Conservation (phyloP, 2,888 invertebrate species). For the Lydus trimaculatus region DNA sequence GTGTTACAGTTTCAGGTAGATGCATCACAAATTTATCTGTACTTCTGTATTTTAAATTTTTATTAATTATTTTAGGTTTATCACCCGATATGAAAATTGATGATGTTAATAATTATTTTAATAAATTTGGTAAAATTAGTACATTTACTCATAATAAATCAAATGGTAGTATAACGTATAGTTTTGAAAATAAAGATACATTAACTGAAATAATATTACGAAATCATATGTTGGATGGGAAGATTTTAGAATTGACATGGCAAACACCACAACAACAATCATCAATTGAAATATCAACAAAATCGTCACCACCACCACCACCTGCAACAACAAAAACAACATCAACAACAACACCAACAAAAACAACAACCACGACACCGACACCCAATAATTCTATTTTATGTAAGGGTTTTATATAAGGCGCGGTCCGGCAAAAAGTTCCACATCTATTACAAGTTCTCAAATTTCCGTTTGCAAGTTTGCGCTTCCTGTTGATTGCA, state of each 20-base stretch:
- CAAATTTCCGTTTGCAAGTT: no score
- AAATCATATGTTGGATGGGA: neutral
- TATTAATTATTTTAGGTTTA: conserved; percentile 34
- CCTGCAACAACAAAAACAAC: neutral
- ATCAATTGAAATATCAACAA: neutral
- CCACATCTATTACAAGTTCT: neutral
- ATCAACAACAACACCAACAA: neutral
- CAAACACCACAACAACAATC: neutral
- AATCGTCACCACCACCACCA: neutral
- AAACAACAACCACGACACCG: neutral
- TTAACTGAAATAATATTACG: neutral
- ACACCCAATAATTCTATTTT: neutral
- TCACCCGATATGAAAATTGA: conserved; percentile 39
- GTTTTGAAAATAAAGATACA: neutral
- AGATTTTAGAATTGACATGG: neutral
- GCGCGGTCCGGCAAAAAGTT: neutral
- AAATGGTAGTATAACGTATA: conserved; percentile 25
- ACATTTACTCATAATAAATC: conserved; percentile 24
- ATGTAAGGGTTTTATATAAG: neutral
- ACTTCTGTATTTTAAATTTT: no score
- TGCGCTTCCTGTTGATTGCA: no score
- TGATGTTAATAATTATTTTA: conserved; percentile 49
- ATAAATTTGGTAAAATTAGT: conserved; percentile 46
- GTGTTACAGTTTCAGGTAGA: conserved; percentile 12
- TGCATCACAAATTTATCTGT: no score